A percentile compares a stretch with the other conserved stretches of the same genome.
These are phyloP conservation scores for Poeciliopsis gracilis DNA, from an alignment of 2,797 vertebrate genomes.

Conservation along the genomic window DNA sequence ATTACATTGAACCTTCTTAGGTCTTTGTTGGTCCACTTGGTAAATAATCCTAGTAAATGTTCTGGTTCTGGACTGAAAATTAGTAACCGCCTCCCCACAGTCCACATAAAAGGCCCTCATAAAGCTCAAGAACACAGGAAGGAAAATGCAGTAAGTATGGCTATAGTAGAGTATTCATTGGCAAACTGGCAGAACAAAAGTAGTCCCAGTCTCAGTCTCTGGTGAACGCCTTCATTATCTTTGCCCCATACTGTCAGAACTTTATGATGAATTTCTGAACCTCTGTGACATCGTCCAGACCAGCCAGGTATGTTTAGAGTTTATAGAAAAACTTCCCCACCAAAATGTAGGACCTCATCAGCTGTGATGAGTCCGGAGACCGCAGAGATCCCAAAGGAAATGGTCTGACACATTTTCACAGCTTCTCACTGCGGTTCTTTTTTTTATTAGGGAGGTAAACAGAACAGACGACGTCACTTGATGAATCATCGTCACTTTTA, in stretches of 20 bases:
- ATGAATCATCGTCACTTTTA: background rate
- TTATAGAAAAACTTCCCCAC: background rate
- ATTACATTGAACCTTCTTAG: background rate
- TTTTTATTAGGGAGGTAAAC: conserved; percentile 8
- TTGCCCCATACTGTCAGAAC: background rate
- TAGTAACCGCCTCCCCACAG: background rate
- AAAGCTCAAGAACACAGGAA: background rate
- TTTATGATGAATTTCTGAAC: background rate
- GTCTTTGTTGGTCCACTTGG: background rate
- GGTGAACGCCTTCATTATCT: background rate
- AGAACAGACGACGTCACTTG: background rate
- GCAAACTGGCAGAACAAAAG: background rate
- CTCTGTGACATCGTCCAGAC: background rate
- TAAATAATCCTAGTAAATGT: background rate
- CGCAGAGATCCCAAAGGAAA: conserved; percentile 12
- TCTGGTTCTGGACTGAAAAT: background rate
- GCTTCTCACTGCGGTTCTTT: conserved; percentile 4
- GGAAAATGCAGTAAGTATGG: background rate
- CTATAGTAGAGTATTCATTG: background rate
- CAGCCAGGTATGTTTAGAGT: background rate
- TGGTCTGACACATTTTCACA: conserved; percentile 21
- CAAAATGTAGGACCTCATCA: background rate
- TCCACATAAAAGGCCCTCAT: background rate
- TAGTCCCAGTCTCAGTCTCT: background rate
- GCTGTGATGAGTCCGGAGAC: conserved; percentile 10